Evolutionary conservation across 2,888 invertebrate species (phyloP).

Genomic region (Aproaerema taeniolella): DNA sequence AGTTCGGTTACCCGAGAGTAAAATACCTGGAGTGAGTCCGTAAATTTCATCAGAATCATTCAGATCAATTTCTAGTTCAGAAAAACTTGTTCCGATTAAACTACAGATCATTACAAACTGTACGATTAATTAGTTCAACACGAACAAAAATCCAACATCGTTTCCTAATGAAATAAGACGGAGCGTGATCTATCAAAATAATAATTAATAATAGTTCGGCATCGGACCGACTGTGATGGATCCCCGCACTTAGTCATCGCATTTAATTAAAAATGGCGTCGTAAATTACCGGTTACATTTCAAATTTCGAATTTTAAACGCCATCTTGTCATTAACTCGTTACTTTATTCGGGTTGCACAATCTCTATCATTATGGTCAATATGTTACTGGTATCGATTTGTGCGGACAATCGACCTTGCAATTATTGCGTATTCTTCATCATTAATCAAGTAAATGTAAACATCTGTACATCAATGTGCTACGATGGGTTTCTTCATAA

Average conservation of each 20-base stretch:
- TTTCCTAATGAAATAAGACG: constrained; percentile 69
- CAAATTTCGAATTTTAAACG: constrained; percentile 52
- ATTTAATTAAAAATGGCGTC: constrained; percentile 72
- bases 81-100: too few relatives aligned
- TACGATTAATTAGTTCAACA: constrained; percentile 54
- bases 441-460: constrained; percentile 45
- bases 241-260: constrained; percentile 71
- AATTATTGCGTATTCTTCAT: constrained; percentile 47
- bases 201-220: constrained; percentile 73
- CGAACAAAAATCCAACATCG: constrained; percentile 48
- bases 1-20: constrained; percentile 46
- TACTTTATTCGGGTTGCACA: constrained; percentile 20
- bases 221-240: constrained; percentile 61
- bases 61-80: too few relatives aligned
- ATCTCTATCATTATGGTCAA: constrained; percentile 11
- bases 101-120: constrained; percentile 32
- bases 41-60: too few relatives aligned
- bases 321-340: constrained; percentile 47
- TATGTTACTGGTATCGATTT: constrained; percentile 14
- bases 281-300: constrained; percentile 67
- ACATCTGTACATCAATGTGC: constrained; percentile 5
- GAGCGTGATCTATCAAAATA: constrained; percentile 73
- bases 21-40: constrained; percentile 48
- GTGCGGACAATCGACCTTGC: constrained; percentile 33
- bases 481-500: constrained; percentile 28